Percentiles rank a stretch among this genome's conserved stretches.
These are phyloP conservation scores for Acrobasis suavella DNA, from an alignment of 2,888 invertebrate genomes.

Conservation along the genomic window DNA sequence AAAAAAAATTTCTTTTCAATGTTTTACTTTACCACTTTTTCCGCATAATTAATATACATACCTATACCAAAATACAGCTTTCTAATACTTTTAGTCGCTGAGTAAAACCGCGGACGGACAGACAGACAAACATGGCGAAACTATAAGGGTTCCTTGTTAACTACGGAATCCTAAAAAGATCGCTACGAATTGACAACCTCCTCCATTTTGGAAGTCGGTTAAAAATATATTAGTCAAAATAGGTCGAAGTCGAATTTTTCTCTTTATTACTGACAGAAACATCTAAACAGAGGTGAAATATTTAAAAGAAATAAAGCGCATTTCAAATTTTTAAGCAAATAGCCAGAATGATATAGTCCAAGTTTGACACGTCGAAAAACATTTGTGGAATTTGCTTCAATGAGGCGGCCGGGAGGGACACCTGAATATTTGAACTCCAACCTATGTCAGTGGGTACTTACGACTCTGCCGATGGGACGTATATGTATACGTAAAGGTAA, in stretches of 20 bases:
- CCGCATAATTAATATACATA: no score
- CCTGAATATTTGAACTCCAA: conserved; percentile 24
- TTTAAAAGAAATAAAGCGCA: conserved; percentile 4
- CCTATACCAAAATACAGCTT: no score
- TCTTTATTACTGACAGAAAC: not conserved
- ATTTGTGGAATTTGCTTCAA: conserved; percentile 37
- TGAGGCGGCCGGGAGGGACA: conserved; percentile 21
- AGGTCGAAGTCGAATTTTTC: not conserved
- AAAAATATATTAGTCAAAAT: no score
- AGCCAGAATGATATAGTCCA: conserved; percentile 27
- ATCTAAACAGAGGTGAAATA: not conserved
- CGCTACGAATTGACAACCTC: no score
- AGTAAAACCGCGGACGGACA: no score
- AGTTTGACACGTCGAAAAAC: conserved; percentile 30
- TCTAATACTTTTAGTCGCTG: no score
- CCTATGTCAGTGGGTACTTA: conserved; percentile 15
- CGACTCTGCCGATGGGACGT: not conserved
- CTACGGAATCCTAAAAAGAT: no score
- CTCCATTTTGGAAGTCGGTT: no score
- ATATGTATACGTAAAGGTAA: not conserved
- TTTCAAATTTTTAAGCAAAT: conserved; percentile 21
- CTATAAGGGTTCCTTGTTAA: no score
- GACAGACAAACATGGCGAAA: no score
- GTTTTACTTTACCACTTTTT: no score
- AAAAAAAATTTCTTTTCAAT: no score